phyloP scores from a whole-genome alignment of 1,140 invertebrate species.

The Ostrea edulis region DNA sequence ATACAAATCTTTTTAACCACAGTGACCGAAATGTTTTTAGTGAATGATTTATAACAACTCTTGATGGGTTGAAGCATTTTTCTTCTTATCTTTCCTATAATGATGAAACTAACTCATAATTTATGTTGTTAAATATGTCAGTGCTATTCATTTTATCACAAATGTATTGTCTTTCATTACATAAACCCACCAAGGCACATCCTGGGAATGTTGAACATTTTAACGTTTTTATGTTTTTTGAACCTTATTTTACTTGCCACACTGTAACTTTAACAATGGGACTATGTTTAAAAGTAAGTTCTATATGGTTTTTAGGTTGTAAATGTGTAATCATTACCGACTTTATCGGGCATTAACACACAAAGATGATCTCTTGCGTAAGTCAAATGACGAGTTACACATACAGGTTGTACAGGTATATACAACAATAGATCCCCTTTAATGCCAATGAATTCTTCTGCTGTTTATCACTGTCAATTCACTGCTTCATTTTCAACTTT shows the following conservation, averaged over 20 bases:
- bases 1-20: conserved; percentile 4
- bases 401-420: neutral
- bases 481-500: too few species aligned
- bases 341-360: neutral
- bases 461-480: too few species aligned
- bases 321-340: neutral
- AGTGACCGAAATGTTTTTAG: neutral
- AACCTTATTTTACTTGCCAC: neutral
- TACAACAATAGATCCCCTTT: neutral
- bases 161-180: neutral
- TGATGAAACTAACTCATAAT: neutral
- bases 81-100: neutral
- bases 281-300: neutral
- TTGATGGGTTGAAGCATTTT: neutral
- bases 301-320: neutral
- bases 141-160: neutral
- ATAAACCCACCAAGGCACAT: neutral
- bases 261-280: neutral
- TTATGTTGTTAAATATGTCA: neutral
- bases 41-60: neutral
- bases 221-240: neutral
- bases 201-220: neutral
- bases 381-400: neutral
- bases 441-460: too few species aligned
- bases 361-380: neutral